Conservation (phyloP, 2,888 invertebrate genomes). For the Hedychridium roseum region DNA sequence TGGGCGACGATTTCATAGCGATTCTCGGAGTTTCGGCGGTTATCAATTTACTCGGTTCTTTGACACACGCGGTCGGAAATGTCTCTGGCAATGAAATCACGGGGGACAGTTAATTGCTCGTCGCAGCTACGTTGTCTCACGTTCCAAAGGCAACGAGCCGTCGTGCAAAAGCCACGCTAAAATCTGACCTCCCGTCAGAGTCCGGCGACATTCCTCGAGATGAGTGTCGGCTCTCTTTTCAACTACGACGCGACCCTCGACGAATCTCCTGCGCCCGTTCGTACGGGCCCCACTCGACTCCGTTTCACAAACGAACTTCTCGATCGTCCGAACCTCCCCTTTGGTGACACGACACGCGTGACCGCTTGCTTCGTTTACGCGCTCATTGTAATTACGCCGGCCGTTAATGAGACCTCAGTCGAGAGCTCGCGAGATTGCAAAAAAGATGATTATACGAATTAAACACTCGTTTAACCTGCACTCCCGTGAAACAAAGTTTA, state of each 20-base stretch:
- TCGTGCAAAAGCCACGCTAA: not conserved
- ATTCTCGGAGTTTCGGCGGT: too few species aligned
- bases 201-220: not conserved
- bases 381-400: constrained; percentile 41
- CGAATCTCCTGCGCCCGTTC: constrained; percentile 68
- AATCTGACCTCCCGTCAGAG: not conserved
- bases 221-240: not conserved
- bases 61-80: too few species aligned
- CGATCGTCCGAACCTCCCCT: constrained; percentile 16
- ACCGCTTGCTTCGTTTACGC: constrained; percentile 12
- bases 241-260: constrained; percentile 54
- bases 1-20: too few species aligned
- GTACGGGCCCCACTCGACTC: constrained; percentile 33
- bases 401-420: constrained; percentile 43
- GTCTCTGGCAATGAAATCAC: too few species aligned
- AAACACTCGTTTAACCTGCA: too few species aligned
- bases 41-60: too few species aligned
- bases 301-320: constrained; percentile 24
- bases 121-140: not conserved
- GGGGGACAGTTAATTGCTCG: too few species aligned
- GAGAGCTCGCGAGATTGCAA: too few species aligned
- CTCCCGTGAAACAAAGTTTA: too few species aligned
- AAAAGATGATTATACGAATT: too few species aligned
- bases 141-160: not conserved
- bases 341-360: constrained; percentile 15